A percentile compares a stretch with the other conserved stretches of the same genome.
Evolutionary conservation across 2,888 invertebrate species (phyloP).

Genomic region (Tolmerus cingulatus): DNA sequence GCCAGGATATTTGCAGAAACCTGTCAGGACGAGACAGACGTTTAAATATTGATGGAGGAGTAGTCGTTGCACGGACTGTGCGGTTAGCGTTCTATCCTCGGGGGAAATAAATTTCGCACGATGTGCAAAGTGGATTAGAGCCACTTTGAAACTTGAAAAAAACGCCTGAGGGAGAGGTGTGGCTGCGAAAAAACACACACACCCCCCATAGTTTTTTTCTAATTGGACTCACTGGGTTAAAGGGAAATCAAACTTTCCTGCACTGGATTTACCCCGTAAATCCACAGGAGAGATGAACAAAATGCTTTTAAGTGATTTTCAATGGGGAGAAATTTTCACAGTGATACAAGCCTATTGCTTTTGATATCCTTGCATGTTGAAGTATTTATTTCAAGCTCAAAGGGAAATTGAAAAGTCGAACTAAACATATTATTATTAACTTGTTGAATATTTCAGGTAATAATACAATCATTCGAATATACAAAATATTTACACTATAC

Average conservation of each 20-base stretch:
- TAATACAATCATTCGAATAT: no score
- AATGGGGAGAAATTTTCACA: background rate
- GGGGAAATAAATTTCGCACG: background rate
- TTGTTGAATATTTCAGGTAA: no score
- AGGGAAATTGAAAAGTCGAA: background rate
- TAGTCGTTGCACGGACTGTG: background rate
- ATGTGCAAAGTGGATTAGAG: background rate
- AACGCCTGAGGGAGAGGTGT: background rate
- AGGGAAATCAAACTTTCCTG: background rate
- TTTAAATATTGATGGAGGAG: conserved; percentile 11
- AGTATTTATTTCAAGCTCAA: background rate
- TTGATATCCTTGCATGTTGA: background rate
- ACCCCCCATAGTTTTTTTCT: background rate
- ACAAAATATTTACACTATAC: no score
- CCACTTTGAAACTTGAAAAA: background rate
- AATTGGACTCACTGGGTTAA: background rate
- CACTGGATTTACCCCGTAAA: background rate
- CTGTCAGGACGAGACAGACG: background rate
- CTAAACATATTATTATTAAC: no score
- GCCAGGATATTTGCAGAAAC: background rate
- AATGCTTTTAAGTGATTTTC: background rate
- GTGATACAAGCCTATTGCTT: background rate
- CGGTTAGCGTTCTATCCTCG: background rate
- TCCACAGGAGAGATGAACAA: background rate
- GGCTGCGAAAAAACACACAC: background rate